Base-by-base conservation (phyloP, 2,113 vertebrate species). In the Varanus salvator region DNA sequence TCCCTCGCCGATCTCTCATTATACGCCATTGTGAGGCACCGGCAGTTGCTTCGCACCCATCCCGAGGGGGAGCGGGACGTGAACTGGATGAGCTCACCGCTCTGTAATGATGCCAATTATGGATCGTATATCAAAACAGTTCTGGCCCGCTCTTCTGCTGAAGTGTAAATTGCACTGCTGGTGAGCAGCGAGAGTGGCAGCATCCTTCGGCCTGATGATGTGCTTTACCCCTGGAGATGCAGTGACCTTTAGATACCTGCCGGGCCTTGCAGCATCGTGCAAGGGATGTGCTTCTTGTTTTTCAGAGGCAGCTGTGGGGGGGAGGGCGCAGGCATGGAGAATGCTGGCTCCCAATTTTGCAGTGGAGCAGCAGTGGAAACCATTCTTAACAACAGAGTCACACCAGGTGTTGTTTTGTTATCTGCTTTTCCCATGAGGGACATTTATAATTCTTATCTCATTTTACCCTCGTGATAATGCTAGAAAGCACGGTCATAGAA, bases 81-180 rank as follows among this genome's bases (percentile, higher is more conserved):
- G 80, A 95, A 93, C 94, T 89, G 93, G 93, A 95, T 97, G 97
- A 97, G 96, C 95, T 97, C 96, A 97, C 92, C 12, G 0, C 89
- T 95, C 93, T 94, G 94, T 96, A 96, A 96, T 90, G 96, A 95
- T 94, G 96, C 96, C 96, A 96, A 91, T 95, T 96, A 96, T 86
- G 93, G 95, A 95, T 96, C 96, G 92, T 94, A 93, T 96, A 95
- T 96, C 96, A 97, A 96, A 96, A 96, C 95, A 95, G 92, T 95
- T 86, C 92, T 64, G 71, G 92, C 91, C 91, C 4, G 68, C 90
- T 95, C 93, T 93, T 93, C 92, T 85, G 92, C 57, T 4, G 54
- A 38, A 92, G 94, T 5, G 76, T 84, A 74, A 93, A 80, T 82
- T 92, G 90, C 38, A 7, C 44, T 77, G 77, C 0, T 19, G 57